phyloP scores from a whole-genome alignment of 2,888 invertebrate species.

The Cheilosia pagana region DNA sequence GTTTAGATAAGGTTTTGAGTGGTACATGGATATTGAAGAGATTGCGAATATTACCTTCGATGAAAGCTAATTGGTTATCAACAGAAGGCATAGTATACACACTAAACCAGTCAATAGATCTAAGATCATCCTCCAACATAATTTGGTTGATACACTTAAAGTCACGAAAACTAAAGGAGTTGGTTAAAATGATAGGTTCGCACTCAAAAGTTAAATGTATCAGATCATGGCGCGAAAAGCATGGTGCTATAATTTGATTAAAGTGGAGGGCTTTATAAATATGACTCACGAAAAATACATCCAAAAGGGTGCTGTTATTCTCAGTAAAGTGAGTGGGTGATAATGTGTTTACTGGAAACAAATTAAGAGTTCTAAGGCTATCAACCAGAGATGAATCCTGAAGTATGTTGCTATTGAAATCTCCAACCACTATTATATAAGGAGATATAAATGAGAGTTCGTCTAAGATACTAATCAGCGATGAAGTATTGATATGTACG shows the following conservation, averaged over 20 bases:
- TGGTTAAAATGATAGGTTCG: neutral
- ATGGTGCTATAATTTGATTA: neutral
- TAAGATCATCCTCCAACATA: slow-evolving; percentile 10
- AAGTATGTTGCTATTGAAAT: neutral
- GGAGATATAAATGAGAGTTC: neutral
- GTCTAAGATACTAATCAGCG: neutral
- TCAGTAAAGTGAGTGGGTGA: neutral
- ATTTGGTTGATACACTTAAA: neutral
- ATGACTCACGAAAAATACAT: too few species aligned
- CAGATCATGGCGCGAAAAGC: neutral
- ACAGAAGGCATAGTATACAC: slow-evolving; percentile 16
- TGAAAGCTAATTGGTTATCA: slow-evolving; percentile 7
- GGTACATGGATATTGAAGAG: slow-evolving; percentile 1
- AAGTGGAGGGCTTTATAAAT: neutral
- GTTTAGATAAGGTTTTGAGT: neutral
- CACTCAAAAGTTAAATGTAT: slow-evolving; percentile 3
- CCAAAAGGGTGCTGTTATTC: too few species aligned
- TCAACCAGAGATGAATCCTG: neutral
- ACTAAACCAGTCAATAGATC: slow-evolving; percentile 3
- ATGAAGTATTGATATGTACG: neutral
- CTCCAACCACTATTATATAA: neutral
- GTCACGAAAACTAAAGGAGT: neutral
- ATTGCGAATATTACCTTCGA: neutral
- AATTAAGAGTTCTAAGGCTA: neutral
- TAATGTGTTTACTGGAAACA: neutral